phyloP scores from a whole-genome alignment of 2,797 vertebrate genomes.

The Myioborus miniatus region DNA sequence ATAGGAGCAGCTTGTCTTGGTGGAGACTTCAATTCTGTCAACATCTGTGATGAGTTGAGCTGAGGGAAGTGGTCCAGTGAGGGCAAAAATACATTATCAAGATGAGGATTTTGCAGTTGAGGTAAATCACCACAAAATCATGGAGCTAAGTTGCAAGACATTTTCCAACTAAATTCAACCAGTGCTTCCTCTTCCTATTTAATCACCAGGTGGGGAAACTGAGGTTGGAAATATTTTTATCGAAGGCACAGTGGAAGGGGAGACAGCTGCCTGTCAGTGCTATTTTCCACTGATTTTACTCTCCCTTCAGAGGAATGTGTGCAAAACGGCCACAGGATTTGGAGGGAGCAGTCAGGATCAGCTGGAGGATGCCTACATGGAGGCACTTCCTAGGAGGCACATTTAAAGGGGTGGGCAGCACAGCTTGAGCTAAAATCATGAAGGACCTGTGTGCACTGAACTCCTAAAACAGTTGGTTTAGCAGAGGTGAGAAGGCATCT shows the following conservation, averaged over 20 bases:
- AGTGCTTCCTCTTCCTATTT: not conserved
- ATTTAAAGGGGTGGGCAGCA: not conserved
- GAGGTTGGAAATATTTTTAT: not conserved
- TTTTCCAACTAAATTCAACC: not conserved
- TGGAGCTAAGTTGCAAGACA: not conserved
- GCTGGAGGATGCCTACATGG: not conserved
- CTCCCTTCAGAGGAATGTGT: not conserved
- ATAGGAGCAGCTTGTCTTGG: not conserved
- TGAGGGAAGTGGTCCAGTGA: not conserved
- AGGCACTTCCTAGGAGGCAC: not conserved
- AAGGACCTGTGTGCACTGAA: fast-evolving
- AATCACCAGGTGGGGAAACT: not conserved
- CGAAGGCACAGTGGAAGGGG: not conserved
- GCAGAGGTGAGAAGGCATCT: not conserved
- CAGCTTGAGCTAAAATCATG: not conserved
- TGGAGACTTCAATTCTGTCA: not conserved
- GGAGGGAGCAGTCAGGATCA: not conserved
- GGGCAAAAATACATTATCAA: not conserved
- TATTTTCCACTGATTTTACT: conserved; percentile 14
- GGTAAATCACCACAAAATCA: not conserved
- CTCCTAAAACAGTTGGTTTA: not conserved
- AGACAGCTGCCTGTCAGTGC: not conserved
- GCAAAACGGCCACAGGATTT: not conserved
- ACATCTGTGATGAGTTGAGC: not conserved
- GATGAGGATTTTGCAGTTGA: not conserved